Conservation (phyloP, 2,888 invertebrate species). For the Petrolisthes cinctipes region DNA sequence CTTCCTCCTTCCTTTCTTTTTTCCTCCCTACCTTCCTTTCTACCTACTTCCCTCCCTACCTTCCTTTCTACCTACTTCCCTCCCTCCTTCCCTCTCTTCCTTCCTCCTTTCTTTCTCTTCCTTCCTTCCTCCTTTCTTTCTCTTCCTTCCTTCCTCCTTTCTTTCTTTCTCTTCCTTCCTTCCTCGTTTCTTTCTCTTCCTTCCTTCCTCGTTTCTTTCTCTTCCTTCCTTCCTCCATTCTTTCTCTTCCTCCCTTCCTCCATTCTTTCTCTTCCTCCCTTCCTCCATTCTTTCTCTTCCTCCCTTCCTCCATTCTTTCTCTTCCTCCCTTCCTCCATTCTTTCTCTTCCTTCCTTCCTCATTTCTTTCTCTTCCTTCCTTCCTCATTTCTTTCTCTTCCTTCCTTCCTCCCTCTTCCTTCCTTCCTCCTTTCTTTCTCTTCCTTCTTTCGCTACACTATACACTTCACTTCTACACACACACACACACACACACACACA, state of each 20-base stretch:
- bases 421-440: not conserved
- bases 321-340: not conserved
- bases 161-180: not conserved
- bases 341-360: not conserved
- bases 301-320: not conserved
- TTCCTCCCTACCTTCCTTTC: not conserved
- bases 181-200: not conserved
- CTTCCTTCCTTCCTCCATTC: not conserved
- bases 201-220: not conserved
- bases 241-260: not conserved
- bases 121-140: not conserved
- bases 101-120: not conserved
- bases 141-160: not conserved
- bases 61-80: not conserved
- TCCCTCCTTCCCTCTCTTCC: not conserved
- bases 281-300: not conserved
- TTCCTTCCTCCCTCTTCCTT: not conserved
- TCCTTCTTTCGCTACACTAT: not conserved
- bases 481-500: not conserved
- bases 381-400: not conserved
- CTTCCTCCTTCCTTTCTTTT: not conserved
- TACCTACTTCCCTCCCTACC: not conserved
- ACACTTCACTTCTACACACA: not conserved
- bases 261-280: not conserved
- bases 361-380: not conserved